Base-by-base conservation (phyloP, 2,113 vertebrate genomes). In the Plecotus auritus region DNA sequence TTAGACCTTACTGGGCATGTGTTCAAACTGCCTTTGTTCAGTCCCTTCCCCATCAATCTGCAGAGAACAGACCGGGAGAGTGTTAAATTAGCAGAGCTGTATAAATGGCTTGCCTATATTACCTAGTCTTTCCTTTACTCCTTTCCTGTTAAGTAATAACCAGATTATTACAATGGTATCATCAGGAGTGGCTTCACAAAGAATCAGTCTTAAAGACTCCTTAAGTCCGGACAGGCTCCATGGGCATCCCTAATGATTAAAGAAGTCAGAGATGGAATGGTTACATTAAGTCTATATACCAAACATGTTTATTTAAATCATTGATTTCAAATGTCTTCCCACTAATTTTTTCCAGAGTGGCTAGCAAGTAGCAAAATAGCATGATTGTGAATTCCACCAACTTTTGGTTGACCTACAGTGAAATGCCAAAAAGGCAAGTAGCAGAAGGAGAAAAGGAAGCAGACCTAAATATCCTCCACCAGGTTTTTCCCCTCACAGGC, bases 331-430 rank as follows among this genome's bases (percentile, higher is more conserved):
- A 47, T 0, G 13, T 88, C 77, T 77, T 37, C 18, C 35, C 30
- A 74, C 42, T 1, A 28, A 45, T 81, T 9, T 67, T 73, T 78
- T 16, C 5, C 47, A 10, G 56, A 42, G 76, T 66, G 77, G 28
- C 40, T 54, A 64, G 54, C 51, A 54, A 92, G 82, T 13, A 67
- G 86, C 30, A 18, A 89, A 85, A 51, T 16, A 69, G 14, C 67
- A 69, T 67, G 26, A 17, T 17, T 67, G 7, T 64, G 82, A 88
- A 82, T 42, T 72, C 40, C 42, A 37, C 56, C 42, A 54, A 23
- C 17, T 64, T 66, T 17, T n/a, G 23, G 35, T 56, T 49, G 32
- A 51, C 17, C 17, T 12, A 14, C 6, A 20, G 30, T 28, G 70
- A 90, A 72, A 76, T 42, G 12, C 35, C 56, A 47, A 78, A 28